Conservation (phyloP, 1,140 invertebrate species). For the Oedothorax gibbosus region DNA sequence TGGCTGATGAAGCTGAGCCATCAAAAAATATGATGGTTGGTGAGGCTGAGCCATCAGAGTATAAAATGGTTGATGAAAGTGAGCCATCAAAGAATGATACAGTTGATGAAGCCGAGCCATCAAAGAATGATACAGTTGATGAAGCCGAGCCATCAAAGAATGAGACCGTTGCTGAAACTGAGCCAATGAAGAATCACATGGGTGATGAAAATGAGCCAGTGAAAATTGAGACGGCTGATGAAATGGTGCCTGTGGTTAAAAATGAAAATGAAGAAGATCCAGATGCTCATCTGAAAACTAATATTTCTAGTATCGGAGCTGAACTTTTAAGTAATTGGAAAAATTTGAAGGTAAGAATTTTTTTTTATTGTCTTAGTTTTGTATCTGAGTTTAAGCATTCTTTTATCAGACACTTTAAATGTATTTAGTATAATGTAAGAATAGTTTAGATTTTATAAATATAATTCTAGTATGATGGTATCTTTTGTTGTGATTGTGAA, state of each 20-base stretch:
- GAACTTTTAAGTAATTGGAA: slow-evolving; percentile 52
- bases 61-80: slow-evolving; percentile 4
- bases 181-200: too few species aligned
- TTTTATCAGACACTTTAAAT: background rate
- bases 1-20: too few species aligned
- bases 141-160: slow-evolving; percentile 16
- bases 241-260: background rate
- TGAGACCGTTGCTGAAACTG: background rate
- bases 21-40: too few species aligned
- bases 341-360: slow-evolving; percentile 44
- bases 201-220: slow-evolving; percentile 24
- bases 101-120: background rate
- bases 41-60: too few species aligned
- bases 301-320: slow-evolving; percentile 19
- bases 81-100: background rate
- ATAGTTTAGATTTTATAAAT: background rate
- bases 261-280: slow-evolving; percentile 27
- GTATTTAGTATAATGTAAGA: background rate
- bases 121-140: background rate
- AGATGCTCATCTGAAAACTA: slow-evolving; percentile 3
- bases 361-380: background rate
- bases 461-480: background rate
- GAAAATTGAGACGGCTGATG: background rate
- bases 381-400: background rate
- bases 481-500: too few species aligned